Percentiles rank a stretch among this genome's conserved stretches.
Evolutionary conservation across 2,888 invertebrate species (phyloP).

Genomic region (Branchellion lobata): DNA sequence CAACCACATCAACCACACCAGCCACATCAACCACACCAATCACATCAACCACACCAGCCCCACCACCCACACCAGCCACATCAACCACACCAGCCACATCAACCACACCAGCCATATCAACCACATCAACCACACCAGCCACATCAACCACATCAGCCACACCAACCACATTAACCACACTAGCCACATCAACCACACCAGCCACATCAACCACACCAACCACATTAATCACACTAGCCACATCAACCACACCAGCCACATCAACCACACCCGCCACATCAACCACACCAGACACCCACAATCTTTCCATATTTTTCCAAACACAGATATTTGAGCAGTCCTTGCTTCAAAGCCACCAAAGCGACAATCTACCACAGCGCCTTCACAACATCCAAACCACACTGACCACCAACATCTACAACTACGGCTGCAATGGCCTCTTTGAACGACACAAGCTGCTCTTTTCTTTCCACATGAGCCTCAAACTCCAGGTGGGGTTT

Average conservation of each 20-base stretch:
- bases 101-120: too few relatives aligned
- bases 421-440: constrained; percentile 87
- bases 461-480: constrained; percentile 86
- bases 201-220: neutral
- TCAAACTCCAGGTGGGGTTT: constrained; percentile 68
- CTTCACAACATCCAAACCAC: constrained; percentile 79
- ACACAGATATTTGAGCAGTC: constrained; percentile 77
- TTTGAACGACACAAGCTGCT: constrained; percentile 87
- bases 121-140: too few relatives aligned
- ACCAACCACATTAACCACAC: too few relatives aligned
- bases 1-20: too few relatives aligned
- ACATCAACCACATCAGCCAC: too few relatives aligned
- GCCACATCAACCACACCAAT: too few relatives aligned
- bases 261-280: neutral
- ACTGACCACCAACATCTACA: constrained; percentile 83
- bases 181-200: neutral
- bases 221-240: too few relatives aligned
- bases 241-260: too few relatives aligned
- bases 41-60: too few relatives aligned
- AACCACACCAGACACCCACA: neutral
- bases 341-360: constrained; percentile 78
- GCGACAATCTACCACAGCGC: constrained; percentile 74
- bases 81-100: too few relatives aligned
- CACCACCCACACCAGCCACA: too few relatives aligned
- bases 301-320: too few relatives aligned